Percentiles rank a stretch among this genome's conserved stretches.
Conservation (phyloP, 2,888 invertebrate species). For the Macrosiphum euphorbiae region DNA sequence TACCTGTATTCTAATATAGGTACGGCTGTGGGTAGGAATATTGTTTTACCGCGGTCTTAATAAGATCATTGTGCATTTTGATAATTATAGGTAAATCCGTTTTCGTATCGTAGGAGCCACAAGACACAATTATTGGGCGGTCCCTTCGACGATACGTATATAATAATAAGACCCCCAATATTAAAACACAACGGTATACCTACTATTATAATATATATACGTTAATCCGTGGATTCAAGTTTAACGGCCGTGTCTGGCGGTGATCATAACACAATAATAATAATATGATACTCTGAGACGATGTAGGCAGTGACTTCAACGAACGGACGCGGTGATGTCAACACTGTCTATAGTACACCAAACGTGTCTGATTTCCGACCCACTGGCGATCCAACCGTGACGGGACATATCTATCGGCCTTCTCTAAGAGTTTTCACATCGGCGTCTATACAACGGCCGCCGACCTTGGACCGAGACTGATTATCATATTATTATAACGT, state of each 20-base stretch:
- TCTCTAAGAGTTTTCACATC: conserved; percentile 50
- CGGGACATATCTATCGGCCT: conserved; percentile 38
- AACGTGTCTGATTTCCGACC: conserved; percentile 57
- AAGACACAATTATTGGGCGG: not conserved
- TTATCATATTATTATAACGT: conserved; percentile 55
- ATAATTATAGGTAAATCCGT: not conserved
- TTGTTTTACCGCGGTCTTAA: not conserved
- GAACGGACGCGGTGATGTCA: conserved; percentile 36
- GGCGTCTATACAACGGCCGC: conserved; percentile 25
- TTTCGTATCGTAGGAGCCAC: not conserved
- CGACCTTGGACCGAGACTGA: conserved; percentile 59
- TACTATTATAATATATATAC: not conserved
- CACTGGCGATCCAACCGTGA: conserved; percentile 52
- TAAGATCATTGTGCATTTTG: not conserved
- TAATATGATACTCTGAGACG: not conserved
- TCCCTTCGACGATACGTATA: not conserved
- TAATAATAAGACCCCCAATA: not conserved
- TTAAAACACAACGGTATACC: not conserved
- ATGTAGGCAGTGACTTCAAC: conserved; percentile 15
- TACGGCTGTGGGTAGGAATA: not conserved
- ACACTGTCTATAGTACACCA: not conserved
- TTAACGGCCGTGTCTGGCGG: not conserved
- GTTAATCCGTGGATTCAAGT: not conserved
- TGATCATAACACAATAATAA: not conserved
- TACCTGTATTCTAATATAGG: not conserved